A percentile compares a stretch with the other conserved stretches of the same genome.
Evolutionary conservation across 2,113 vertebrate genomes (phyloP).

Genomic region (Nycticorax nycticorax): DNA sequence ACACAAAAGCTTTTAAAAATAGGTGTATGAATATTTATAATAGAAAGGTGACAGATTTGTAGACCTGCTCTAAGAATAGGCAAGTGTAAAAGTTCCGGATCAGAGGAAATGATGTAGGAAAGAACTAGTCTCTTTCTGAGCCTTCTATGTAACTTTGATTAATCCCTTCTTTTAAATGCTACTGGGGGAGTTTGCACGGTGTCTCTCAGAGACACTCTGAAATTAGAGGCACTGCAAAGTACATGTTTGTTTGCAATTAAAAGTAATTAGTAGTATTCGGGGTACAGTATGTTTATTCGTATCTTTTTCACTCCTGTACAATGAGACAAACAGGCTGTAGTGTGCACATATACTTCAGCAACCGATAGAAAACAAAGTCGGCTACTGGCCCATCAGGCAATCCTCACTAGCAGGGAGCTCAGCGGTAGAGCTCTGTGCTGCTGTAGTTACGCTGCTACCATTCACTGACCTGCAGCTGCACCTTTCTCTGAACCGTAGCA

Average conservation of each 20-base stretch:
- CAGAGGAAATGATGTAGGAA: neutral
- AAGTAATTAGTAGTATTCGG: neutral
- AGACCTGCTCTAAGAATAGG: neutral
- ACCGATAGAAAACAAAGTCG: neutral
- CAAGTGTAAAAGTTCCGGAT: neutral
- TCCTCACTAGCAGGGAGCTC: neutral
- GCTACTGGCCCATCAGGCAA: neutral
- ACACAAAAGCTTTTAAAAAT: constrained; percentile 15
- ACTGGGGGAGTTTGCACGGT: neutral
- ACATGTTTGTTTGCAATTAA: neutral
- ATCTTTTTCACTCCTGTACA: neutral
- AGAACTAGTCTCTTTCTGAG: neutral
- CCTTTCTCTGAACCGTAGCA: neutral
- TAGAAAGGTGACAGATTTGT: neutral
- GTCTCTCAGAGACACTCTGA: neutral
- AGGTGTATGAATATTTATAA: neutral
- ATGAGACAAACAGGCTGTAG: neutral
- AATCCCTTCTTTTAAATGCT: neutral
- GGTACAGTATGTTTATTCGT: neutral
- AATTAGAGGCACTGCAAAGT: neutral
- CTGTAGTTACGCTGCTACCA: neutral
- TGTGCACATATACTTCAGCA: neutral
- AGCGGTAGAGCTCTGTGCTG: neutral
- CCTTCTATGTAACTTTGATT: neutral
- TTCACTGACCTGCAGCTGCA: neutral